A percentile compares a stretch with the other conserved stretches of the same genome.
phyloP scores from a whole-genome alignment of 1,140 invertebrate species.

The Sinella curviseta region DNA sequence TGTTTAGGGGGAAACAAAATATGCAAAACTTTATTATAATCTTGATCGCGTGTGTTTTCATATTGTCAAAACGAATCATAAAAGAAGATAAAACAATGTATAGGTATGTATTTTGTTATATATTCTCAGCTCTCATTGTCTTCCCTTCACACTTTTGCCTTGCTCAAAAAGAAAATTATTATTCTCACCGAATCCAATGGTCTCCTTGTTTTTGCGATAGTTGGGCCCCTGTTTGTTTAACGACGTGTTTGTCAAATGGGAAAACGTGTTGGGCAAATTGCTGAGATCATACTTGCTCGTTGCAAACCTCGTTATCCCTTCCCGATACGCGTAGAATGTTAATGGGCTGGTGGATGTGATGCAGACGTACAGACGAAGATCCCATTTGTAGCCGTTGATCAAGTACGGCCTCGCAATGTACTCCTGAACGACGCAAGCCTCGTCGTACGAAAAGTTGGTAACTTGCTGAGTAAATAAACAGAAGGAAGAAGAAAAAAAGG shows the following conservation, averaged over 20 bases:
- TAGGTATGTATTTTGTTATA: too few species aligned
- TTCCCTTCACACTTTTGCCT: too few species aligned
- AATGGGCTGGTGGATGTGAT: slow-evolving; percentile 79
- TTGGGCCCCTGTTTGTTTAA: slow-evolving; percentile 77
- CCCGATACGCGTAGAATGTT: slow-evolving; percentile 78
- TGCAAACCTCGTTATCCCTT: slow-evolving; percentile 79
- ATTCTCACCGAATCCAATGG: slow-evolving; percentile 69
- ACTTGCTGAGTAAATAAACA: slow-evolving; percentile 63
- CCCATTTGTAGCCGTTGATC: slow-evolving; percentile 85
- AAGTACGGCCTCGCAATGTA: slow-evolving; percentile 83
- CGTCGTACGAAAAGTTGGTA: slow-evolving; percentile 71
- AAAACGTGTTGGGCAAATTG: slow-evolving; percentile 79
- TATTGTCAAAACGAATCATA: too few species aligned
- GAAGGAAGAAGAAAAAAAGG: slow-evolving; percentile 17
- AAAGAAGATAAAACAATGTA: too few species aligned
- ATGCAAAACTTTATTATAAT: too few species aligned
- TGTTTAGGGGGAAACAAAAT: slow-evolving; percentile 29
- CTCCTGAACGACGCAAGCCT: slow-evolving; percentile 69
- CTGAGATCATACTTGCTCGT: slow-evolving; percentile 82
- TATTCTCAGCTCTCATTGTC: too few species aligned
- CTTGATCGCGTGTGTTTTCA: too few species aligned
- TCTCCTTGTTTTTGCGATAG: slow-evolving; percentile 76
- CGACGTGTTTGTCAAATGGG: slow-evolving; percentile 86
- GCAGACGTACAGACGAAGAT: slow-evolving; percentile 78
- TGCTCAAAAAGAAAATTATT: not conserved